Evolutionary conservation across 2,888 invertebrate genomes (phyloP).

Genomic region (Drosophila prostipennis): DNA sequence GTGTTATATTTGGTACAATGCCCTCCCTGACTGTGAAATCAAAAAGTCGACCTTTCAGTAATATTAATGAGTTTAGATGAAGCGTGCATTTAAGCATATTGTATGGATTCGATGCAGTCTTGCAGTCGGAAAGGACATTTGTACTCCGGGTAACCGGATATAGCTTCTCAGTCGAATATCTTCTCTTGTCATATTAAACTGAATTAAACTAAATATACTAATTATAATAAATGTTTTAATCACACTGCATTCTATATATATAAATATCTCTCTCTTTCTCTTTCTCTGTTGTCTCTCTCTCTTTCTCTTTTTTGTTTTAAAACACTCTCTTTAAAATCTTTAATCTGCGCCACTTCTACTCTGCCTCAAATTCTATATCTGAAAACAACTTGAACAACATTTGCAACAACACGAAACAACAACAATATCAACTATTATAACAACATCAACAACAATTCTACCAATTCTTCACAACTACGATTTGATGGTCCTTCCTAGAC

Average conservation of each 20-base stretch:
- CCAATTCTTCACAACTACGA: conserved; percentile 62
- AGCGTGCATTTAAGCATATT: neutral
- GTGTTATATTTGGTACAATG: conserved; percentile 12
- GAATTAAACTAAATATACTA: conserved; percentile 43
- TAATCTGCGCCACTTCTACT: conserved; percentile 74
- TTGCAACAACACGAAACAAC: conserved; percentile 58
- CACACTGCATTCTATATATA: conserved; percentile 72
- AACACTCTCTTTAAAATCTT: conserved; percentile 73
- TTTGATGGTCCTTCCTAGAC: conserved; percentile 71
- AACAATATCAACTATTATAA: conserved; percentile 43
- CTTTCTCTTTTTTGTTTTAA: conserved; percentile 61
- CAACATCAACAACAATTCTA: conserved; percentile 55
- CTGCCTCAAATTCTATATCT: conserved; percentile 60
- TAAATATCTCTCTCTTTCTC: conserved; percentile 61
- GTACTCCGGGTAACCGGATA: conserved; percentile 50
- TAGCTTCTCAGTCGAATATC: conserved; percentile 12
- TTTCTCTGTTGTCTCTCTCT: conserved; percentile 74
- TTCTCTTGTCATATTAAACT: conserved; percentile 28
- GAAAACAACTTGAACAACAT: conserved; percentile 51
- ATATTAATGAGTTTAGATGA: neutral
- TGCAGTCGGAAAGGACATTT: conserved; percentile 43
- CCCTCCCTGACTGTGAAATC: conserved; percentile 16
- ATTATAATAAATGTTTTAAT: conserved; percentile 74
- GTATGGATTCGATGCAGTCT: neutral
- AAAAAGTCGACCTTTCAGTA: neutral